Conservation (phyloP, 1,140 invertebrate species). For the Ceratoteleas bidentatus region DNA sequence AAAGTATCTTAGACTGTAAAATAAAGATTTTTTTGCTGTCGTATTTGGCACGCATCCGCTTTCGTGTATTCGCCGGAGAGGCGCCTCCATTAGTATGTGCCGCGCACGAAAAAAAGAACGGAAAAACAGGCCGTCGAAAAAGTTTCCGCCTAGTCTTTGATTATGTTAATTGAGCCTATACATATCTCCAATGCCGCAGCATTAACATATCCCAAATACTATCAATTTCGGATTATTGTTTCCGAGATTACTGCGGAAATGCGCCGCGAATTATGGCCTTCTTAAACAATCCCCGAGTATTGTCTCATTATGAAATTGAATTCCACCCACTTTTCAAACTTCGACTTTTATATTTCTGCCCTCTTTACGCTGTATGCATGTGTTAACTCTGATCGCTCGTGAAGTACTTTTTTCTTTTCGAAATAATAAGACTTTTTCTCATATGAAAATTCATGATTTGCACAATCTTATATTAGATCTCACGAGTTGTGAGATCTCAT, state of each 20-base stretch:
- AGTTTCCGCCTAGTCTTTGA: constrained; percentile 25
- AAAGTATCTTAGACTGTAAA: constrained; percentile 45
- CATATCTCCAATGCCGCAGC: constrained; percentile 12
- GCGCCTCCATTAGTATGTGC: constrained; percentile 43
- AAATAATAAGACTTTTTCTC: too few species aligned
- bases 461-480: too few species aligned
- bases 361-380: too few species aligned
- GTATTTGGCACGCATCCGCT: constrained; percentile 46
- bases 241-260: neutral
- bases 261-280: neutral
- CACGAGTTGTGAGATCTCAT: too few species aligned
- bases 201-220: constrained; percentile 11
- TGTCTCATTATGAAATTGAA: too few species aligned
- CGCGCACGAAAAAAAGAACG: constrained; percentile 9
- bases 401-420: too few species aligned
- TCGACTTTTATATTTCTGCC: too few species aligned
- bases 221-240: neutral
- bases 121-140: neutral
- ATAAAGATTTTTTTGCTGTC: constrained; percentile 44
- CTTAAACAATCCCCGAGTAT: too few species aligned
- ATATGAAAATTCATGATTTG: too few species aligned
- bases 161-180: constrained; percentile 36
- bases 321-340: too few species aligned
- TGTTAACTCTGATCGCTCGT: too few species aligned
- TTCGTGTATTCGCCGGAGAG: constrained; percentile 21